Evolutionary conservation across 2,113 vertebrate species (phyloP).

Genomic region (Ahaetulla prasina): DNA sequence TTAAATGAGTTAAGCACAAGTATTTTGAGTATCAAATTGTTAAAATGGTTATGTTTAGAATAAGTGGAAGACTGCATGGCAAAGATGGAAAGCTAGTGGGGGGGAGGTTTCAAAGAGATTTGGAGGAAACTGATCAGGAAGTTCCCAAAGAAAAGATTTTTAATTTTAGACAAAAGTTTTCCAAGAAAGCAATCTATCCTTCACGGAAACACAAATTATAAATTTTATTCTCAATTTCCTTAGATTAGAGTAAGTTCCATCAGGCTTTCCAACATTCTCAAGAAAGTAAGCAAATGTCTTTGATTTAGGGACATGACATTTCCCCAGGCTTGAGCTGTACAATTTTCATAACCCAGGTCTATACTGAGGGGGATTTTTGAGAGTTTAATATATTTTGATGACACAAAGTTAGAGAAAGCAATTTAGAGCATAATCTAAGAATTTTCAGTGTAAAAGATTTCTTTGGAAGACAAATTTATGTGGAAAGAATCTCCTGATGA

Average conservation of each 20-base stretch:
- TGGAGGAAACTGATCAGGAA: neutral
- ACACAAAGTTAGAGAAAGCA: neutral
- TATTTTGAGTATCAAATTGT: neutral
- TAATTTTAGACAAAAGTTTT: neutral
- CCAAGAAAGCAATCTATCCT: neutral
- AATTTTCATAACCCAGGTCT: neutral
- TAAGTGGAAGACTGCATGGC: neutral
- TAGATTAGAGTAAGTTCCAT: neutral
- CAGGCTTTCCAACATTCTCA: neutral
- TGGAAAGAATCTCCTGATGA: neutral
- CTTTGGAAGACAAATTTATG: neutral
- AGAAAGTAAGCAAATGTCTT: neutral
- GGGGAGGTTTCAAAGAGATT: neutral
- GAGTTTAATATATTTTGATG: neutral
- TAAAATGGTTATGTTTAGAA: neutral
- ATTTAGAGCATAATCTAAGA: neutral
- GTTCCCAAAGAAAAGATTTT: neutral
- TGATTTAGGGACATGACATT: neutral
- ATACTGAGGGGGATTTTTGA: neutral
- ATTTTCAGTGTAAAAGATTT: neutral
- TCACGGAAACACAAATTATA: neutral
- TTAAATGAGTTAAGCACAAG: neutral
- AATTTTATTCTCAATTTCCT: neutral
- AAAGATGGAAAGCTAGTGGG: neutral
- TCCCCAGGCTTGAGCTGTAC: neutral